These are phyloP conservation scores for Tipula lateralis DNA, from an alignment of 2,888 invertebrate genomes.

Conservation along the genomic window DNA sequence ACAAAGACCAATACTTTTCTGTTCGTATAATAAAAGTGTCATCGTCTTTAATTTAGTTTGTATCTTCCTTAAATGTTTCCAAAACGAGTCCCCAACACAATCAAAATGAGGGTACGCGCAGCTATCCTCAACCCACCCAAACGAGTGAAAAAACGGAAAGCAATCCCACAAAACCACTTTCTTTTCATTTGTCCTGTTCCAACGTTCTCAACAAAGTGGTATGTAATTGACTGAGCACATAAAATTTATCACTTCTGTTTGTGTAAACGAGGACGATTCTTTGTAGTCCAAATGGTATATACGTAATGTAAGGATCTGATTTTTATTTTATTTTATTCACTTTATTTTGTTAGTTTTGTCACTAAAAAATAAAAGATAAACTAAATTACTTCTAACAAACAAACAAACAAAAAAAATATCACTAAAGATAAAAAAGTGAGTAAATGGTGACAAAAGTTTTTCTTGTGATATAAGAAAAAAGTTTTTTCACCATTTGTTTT, in stretches of 20 bases:
- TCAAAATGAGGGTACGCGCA: neutral
- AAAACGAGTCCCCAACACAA: neutral
- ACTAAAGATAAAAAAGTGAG: slow-evolving; percentile 13
- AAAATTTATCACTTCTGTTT: neutral
- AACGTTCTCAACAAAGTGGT: neutral
- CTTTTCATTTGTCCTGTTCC: neutral
- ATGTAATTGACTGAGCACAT: neutral
- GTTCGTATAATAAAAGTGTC: neutral
- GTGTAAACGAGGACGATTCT: neutral
- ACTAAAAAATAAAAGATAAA: neutral
- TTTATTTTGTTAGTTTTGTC: neutral
- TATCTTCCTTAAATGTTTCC: neutral
- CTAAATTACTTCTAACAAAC: neutral
- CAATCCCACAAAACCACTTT: neutral
- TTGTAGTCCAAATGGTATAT: neutral
- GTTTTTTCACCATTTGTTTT: neutral
- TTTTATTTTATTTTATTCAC: neutral
- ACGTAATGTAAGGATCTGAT: neutral
- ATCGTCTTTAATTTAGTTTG: neutral
- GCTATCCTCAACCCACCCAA: neutral
- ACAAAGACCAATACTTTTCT: neutral
- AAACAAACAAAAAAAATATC: neutral
- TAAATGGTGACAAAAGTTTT: slow-evolving; percentile 20
- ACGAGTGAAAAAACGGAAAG: neutral
- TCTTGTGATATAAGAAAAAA: neutral